These are phyloP conservation scores for Brachionichthys hirsutus DNA, from an alignment of 2,113 vertebrate species.

Conservation along the genomic window DNA sequence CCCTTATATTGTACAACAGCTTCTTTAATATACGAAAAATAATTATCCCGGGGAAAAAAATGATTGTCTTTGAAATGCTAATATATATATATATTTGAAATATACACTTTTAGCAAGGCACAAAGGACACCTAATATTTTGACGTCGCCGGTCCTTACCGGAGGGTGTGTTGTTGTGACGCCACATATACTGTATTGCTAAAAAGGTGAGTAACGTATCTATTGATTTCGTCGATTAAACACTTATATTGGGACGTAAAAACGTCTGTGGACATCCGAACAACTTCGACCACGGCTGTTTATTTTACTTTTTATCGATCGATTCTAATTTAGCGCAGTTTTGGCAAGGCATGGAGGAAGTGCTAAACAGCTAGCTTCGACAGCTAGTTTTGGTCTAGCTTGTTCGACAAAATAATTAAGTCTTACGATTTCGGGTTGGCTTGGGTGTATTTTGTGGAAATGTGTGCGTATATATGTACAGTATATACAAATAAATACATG, in stretches of 20 bases:
- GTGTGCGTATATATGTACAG: too few species aligned
- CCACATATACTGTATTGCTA: constrained; percentile 50
- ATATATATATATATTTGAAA: neutral
- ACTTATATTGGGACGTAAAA: neutral
- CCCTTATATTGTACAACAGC: accelerated
- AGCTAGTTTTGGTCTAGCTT: constrained; percentile 42
- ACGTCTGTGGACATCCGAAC: accelerated
- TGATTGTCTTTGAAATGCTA: accelerated
- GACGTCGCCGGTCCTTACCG: constrained; percentile 43
- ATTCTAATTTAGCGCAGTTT: neutral
- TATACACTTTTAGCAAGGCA: constrained; percentile 24
- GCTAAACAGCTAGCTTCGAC: constrained; percentile 44
- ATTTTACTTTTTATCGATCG: neutral
- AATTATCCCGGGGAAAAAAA: accelerated
- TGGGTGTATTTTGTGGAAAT: too few species aligned
- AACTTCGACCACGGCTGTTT: neutral
- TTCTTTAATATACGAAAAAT: accelerated
- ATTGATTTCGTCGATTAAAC: constrained; percentile 25
- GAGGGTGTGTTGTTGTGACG: constrained; percentile 66
- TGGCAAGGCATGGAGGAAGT: constrained; percentile 36
- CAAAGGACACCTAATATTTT: constrained; percentile 33
- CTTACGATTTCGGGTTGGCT: neutral
- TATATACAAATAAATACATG: too few species aligned
- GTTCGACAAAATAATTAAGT: constrained; percentile 14
- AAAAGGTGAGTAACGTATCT: constrained; percentile 43